Evolutionary conservation across 1,140 invertebrate genomes (phyloP), one percentile per base, ranked within the genome.

Genomic region (Panagrolaimus sp.): DNA sequence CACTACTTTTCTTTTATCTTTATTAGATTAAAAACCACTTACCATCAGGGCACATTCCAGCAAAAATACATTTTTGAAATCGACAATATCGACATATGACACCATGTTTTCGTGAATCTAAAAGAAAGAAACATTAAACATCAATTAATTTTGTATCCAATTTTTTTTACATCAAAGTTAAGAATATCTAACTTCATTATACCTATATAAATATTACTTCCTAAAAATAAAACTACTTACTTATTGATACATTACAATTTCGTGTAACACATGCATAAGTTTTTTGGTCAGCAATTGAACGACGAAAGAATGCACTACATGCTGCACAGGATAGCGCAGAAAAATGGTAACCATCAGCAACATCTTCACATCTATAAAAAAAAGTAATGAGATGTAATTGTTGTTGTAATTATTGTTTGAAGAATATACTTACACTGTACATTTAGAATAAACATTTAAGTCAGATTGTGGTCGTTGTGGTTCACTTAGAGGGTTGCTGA

Each of bases 21-120:
- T n/a, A n/a, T n/a, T n/a, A n/a, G 31, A 38, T 38, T 7, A 38
- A 38, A 38, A 38, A 38, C 7, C 42, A 44, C 66, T 20, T 31
- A 48, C 44, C 66, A 43, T 67, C 46, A 9, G 66, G 66, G n/a
- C 65, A 23, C 66, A 67, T 67, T 13, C 66, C 66, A 46, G 38
- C 51, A 14, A 65, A 13, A 14, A 67, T 67, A 63, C 66, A 67
- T 65, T 64, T 64, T 64, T 67, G 66, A 48, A 67, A 67, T 16
- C 66, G 66, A 46, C 66, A 67, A 46, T 67, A 67, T 31, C 66
- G 47, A 23, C 66, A 67, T 13, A 64, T 67, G n/a, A 48, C 46
- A 23, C 66, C 66, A 31, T 67, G 66, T 31, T 67, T 67, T 38
- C 66, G 66, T 23, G 66, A 48, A 46, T 61, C 66, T 67, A 23